phyloP scores from a whole-genome alignment of 2,113 vertebrate genomes.

The Chrysochloris asiatica region DNA sequence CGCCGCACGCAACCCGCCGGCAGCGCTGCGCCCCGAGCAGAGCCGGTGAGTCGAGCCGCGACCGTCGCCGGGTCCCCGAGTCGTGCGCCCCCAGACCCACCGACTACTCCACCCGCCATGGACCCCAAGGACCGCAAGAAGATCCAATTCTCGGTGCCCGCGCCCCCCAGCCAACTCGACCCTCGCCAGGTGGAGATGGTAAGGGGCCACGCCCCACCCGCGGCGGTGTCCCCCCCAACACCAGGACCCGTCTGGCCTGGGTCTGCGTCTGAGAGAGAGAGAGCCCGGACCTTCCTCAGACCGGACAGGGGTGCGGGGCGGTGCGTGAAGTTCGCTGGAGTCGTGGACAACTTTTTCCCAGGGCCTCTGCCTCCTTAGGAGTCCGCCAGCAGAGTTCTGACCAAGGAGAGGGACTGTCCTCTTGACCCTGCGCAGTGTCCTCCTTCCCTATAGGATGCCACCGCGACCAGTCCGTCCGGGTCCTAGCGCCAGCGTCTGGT shows the following conservation, averaged over 20 bases:
- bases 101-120: slow-evolving; percentile 44
- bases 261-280: background rate
- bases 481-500: background rate
- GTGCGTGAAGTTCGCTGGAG: slow-evolving; percentile 58
- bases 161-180: slow-evolving; percentile 93
- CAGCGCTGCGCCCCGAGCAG: slow-evolving; percentile 18
- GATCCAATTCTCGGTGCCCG: slow-evolving; percentile 94
- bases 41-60: slow-evolving; percentile 50
- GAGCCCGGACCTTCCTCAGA: background rate
- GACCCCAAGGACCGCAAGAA: slow-evolving; percentile 94
- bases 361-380: background rate
- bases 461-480: background rate
- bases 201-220: slow-evolving; percentile 72
- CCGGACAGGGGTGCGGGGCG: background rate
- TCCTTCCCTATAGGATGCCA: background rate
- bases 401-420: background rate
- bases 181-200: slow-evolving; percentile 98
- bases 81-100: background rate
- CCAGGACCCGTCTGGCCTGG: background rate
- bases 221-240: background rate
- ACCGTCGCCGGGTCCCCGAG: slow-evolving; percentile 39
- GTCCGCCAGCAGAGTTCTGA: background rate
- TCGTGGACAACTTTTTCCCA: slow-evolving; percentile 60
- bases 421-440: background rate
- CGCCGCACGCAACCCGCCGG: slow-evolving; percentile 30